Evolutionary conservation across 2,888 invertebrate species (phyloP), one percentile per base, ranked within the genome.

Genomic region (Pasiphila rectangulata): DNA sequence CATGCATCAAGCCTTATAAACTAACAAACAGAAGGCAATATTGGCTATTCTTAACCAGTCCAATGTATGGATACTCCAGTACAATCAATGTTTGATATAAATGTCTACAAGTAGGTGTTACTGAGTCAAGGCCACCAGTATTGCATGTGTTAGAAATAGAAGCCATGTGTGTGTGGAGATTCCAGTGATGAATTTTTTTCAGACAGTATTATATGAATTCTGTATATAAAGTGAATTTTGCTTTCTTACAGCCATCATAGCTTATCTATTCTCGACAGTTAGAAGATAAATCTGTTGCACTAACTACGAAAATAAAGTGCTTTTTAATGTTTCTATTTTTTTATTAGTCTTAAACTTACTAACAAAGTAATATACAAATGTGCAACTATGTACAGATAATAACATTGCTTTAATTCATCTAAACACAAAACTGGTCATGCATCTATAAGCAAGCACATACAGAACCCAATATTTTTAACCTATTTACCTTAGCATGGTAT

Each of bases 401-500:
- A n/a, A n/a, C n/a, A n/a, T n/a, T n/a, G n/a, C n/a, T n/a, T n/a
- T n/a, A n/a, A n/a, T n/a, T n/a, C n/a, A n/a, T n/a, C n/a, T n/a
- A n/a, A 27, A 10, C 25, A 12, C 5, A 25, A 27, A 13, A 12
- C 13, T 13, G 0, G 4, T 27, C 27, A 27, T 27, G 27, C 27
- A 27, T 27, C 13, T 27, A 27, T 13, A 13, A 7, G 49, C 38
- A 64, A 49, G 53, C 59, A 67, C 50, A 64, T 23, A 32, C 44
- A 45, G 35, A 47, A 32, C 39, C 68, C 36, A 45, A 72, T 45
- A 46, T 62, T 72, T 39, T 67, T 29, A 15, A 37, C 38, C 27
- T 20, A 36, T 81, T 69, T 85, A 94, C 94, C 90, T 93, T 93
- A 42, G 78, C 89, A 37, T 92, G 91, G 72, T 92, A 93, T 51